Conservation (phyloP, 2,888 invertebrate genomes). For the Epirrita christyi region DNA sequence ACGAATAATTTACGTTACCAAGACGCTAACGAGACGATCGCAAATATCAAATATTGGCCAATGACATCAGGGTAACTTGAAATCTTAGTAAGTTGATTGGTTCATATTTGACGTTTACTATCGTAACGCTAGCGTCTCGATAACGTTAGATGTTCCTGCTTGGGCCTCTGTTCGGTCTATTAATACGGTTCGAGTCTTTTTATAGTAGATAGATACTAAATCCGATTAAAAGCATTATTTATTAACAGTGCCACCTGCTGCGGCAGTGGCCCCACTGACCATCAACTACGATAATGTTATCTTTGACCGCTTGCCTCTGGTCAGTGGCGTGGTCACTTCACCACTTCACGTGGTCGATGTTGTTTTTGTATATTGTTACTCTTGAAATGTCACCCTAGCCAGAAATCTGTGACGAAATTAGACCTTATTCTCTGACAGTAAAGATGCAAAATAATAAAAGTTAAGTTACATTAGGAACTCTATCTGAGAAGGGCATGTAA, state of each 20-base stretch:
- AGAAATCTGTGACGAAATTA: constrained; percentile 15
- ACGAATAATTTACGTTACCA: no score
- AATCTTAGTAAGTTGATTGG: no score
- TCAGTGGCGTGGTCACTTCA: constrained; percentile 56
- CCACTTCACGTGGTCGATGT: constrained; percentile 41
- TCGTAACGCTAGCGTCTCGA: no score
- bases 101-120: no score
- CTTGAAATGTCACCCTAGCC: constrained; percentile 7
- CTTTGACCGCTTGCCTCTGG: constrained; percentile 63
- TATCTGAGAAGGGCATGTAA: constrained; percentile 33
- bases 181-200: not conserved
- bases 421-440: constrained; percentile 43
- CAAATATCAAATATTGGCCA: no score
- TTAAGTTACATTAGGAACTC: constrained; percentile 33
- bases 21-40: no score
- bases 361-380: constrained; percentile 41
- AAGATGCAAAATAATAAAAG: constrained; percentile 27
- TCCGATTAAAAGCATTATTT: no score
- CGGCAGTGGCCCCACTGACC: constrained; percentile 3
- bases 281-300: constrained; percentile 46
- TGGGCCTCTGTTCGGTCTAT: no score
- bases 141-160: no score
- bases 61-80: no score
- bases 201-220: no score
- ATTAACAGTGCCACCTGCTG: constrained; percentile 3